These are phyloP conservation scores for Apostichopus leukothele DNA, from an alignment of 53 echinoderm and acorn worm species.

Conservation along the genomic window DNA sequence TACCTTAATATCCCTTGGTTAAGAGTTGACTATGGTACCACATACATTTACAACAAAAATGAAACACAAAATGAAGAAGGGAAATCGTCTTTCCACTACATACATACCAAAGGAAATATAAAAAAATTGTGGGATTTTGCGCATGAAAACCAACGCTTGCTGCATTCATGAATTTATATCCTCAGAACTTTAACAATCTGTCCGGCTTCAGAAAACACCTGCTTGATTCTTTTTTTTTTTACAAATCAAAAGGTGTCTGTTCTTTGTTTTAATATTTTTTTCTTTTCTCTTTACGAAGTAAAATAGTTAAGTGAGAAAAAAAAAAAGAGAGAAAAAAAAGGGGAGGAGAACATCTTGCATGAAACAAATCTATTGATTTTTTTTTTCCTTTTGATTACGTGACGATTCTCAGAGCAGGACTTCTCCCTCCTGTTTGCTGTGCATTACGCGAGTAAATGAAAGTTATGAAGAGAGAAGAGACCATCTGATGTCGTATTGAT, in stretches of 20 bases:
- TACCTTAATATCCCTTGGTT: too few species aligned
- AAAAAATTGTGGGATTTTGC: too few species aligned
- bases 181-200: not conserved
- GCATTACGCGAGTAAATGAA: too few species aligned
- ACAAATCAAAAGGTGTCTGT: too few species aligned
- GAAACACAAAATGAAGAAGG: too few species aligned
- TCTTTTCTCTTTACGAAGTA: not conserved
- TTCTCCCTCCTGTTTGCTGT: not conserved
- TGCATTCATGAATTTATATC: too few species aligned
- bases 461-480: not conserved
- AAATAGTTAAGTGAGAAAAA: not conserved
- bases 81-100: too few species aligned
- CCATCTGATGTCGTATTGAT: conserved; percentile 34
- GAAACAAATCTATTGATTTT: conserved; percentile 26
- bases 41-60: too few species aligned
- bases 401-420: conserved; percentile 12
- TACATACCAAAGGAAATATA: too few species aligned
- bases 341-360: conserved; percentile 16
- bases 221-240: not conserved
- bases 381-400: not conserved
- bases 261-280: not conserved
- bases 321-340: not conserved
- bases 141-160: too few species aligned
- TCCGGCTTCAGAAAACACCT: not conserved
- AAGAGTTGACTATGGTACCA: too few species aligned